Evolutionary conservation across 1,140 invertebrate species (phyloP), one percentile per base, ranked within the genome.

Genomic region (Doryteuthis pealeii): DNA sequence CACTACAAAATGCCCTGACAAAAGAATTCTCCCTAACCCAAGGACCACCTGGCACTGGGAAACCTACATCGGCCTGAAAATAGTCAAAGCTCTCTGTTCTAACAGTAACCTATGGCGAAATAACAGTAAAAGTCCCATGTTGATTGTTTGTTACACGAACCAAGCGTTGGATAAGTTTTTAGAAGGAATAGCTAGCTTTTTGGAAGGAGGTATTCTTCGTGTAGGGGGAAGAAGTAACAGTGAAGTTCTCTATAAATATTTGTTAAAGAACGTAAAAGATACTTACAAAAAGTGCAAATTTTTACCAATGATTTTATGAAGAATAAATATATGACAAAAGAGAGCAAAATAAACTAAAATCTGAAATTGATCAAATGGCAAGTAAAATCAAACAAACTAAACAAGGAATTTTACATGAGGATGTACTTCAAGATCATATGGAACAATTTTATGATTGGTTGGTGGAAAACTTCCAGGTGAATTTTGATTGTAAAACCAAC

Each of bases 111-210:
- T 81, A 6, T 87, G 86, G 85, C 33, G n/a, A 10, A 8, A 35
- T 8, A 73, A 74, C 10, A 40, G 35, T 3, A 40, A 40, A 10
- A 40, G 35, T 8, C 92, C 93, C 6, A 92, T 96, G 72, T 85
- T 96, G 2, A 89, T 96, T 15, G 91, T 96, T 30, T 94, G 94
- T 81, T 95, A 92, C 78, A 95, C 94, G 0, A 96, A 96, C 83
- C 94, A 96, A 86, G 94, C 95, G 1, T 84, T 96, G 2, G 95
- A 96, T 89, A 94, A 96, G 83, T 96, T 96, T 88, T 85, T 96
- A n/a, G 91, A 94, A 85, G 93, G 92, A 30, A 83, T 88, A 22
- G 32, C 77, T 2, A 15, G 67, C n/a, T 82, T 81, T 67, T 78
- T 75, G 66, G 72, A 78, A 1, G 71, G 71, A 1, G 80, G 80